These are phyloP conservation scores for Macropis europaea DNA, from an alignment of 2,888 invertebrate genomes.

Conservation along the genomic window DNA sequence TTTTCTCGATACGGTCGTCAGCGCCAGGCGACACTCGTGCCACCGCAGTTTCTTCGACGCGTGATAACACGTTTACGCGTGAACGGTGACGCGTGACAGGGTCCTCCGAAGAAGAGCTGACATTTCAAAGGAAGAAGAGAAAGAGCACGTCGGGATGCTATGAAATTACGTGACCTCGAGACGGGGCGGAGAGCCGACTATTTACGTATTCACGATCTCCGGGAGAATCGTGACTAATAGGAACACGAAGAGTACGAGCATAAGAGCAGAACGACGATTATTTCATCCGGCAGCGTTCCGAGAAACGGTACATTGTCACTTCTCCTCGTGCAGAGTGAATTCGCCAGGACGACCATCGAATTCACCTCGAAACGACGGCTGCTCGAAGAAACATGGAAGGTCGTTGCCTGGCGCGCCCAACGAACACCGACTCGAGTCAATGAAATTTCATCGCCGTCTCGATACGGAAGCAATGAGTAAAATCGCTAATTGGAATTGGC, in stretches of 20 bases:
- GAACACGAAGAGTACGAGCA: no score
- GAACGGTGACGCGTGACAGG: not conserved
- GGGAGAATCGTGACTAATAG: not conserved
- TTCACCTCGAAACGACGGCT: no score
- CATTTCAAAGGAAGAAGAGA: not conserved
- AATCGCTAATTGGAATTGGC: slow-evolving; percentile 12
- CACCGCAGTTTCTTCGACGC: no score
- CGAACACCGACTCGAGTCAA: not conserved
- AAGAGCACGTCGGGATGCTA: not conserved
- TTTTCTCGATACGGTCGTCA: no score
- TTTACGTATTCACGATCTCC: not conserved
- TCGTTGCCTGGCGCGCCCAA: not conserved
- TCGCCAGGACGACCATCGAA: no score
- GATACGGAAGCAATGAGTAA: slow-evolving; percentile 1
- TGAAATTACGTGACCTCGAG: not conserved
- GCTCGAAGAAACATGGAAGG: no score
- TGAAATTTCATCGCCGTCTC: no score
- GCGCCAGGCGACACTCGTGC: no score
- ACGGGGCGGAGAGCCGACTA: not conserved
- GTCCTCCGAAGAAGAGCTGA: not conserved
- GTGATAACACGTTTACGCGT: not conserved
- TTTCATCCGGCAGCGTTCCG: not conserved
- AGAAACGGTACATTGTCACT: slow-evolving; percentile 10
- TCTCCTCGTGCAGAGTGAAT: no score
- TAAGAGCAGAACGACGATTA: not conserved